Base-by-base conservation (phyloP, 23 tunicate genomes). In the Halocynthia aurantium region DNA sequence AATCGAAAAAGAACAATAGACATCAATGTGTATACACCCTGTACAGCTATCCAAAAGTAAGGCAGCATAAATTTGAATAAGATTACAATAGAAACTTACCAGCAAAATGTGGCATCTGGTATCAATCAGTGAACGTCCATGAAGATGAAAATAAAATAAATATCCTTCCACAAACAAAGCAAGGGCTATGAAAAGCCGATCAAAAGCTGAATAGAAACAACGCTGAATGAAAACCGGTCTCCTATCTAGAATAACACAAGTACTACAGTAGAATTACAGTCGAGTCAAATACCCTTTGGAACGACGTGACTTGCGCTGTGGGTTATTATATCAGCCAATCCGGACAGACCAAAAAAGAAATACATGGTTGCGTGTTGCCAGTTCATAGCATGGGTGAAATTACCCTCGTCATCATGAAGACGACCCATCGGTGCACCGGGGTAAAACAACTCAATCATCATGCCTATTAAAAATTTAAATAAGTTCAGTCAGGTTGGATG, bases 311-410 rank as follows among this genome's bases (percentile, higher is more conserved):
- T 76, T 22, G 92, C 98, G 8, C 77, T 78, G 53, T 82, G 65
- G 15, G 83, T 62, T 21, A 92, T 63, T 20, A 92, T 84, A 74
- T 92, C 98, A 44, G 85, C 80, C 53, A 84, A 51, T 0, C 94
- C 98, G 15, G 89, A 83, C 20, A 93, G 50, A 9, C 95, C 95
- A 57, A 94, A 94, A 81, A 88, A 94, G 71, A 94, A 84, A 62
- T 94, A 94, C 99, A 94, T 94, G 18, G 99, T 94, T 9, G 95
- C 94, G 68, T 94, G 99, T 53, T 94, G 99, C 99, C 99, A 94
- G 62, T 94, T 94, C 91, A 84, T 84, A 19, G 99, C 95, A 52
- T 83, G 83, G 0, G 88, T 85, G 73, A 81, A 88, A 52, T 76
- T 61, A 7, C 99, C 99, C 0, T 70, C 61, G 21, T 70, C 21